These are phyloP conservation scores for Tetrapedia diversipes DNA, from an alignment of 2,888 invertebrate species.

Conservation along the genomic window DNA sequence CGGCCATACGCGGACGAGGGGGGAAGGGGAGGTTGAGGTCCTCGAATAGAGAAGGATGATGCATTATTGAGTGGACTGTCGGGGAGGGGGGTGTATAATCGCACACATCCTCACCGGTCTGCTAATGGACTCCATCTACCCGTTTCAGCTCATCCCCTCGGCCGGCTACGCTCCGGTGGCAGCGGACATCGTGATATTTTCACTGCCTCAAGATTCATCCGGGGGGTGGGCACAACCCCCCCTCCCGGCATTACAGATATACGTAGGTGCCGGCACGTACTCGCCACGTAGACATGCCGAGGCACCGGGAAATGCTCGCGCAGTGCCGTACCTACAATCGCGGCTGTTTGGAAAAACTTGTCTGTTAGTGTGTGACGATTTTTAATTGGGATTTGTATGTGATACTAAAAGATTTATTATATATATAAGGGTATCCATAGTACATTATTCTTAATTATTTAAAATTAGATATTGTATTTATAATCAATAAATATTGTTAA, in stretches of 20 bases:
- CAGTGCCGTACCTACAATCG: conserved; percentile 56
- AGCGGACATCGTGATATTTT: conserved; percentile 75
- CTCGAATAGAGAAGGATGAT: conserved; percentile 77
- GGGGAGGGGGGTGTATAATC: conserved; percentile 76
- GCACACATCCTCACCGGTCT: conserved; percentile 78
- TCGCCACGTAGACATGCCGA: conserved; percentile 44
- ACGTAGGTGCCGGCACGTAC: conserved; percentile 68
- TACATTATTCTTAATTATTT: too few species aligned
- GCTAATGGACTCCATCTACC: conserved; percentile 80
- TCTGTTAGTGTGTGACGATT: too few species aligned
- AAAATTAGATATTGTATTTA: too few species aligned
- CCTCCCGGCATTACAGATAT: conserved; percentile 68
- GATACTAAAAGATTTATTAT: too few species aligned
- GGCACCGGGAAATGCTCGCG: conserved; percentile 57
- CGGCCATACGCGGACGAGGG: conserved; percentile 75
- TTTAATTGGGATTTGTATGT: too few species aligned
- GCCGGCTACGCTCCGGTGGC: conserved; percentile 61
- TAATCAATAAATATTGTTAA: too few species aligned
- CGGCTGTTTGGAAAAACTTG: too few species aligned
- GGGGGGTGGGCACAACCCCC: too few species aligned
- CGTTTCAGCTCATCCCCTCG: conserved; percentile 67
- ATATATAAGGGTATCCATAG: too few species aligned
- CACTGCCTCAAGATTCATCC: conserved; percentile 75
- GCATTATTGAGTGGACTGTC: conserved; percentile 82
- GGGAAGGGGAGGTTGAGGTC: conserved; percentile 59